phyloP scores from a whole-genome alignment of 2,113 vertebrate genomes.

The Scomber japonicus region DNA sequence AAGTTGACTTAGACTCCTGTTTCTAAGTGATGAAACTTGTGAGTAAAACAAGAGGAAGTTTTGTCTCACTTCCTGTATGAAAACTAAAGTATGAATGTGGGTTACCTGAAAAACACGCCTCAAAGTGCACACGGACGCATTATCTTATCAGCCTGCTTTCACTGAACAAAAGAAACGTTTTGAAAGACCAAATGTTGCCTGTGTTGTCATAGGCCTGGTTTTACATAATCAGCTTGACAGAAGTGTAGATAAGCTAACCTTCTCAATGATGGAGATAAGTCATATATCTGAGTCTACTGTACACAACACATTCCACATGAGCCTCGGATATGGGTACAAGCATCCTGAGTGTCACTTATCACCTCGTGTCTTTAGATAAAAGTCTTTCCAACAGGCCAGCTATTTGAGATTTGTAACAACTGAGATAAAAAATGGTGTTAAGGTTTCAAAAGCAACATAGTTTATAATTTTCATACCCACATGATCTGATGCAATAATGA shows the following conservation, averaged over 20 bases:
- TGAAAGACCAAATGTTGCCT: not conserved
- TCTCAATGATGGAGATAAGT: not conserved
- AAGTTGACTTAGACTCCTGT: not conserved
- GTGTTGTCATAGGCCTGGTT: not conserved
- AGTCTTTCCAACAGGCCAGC: not conserved
- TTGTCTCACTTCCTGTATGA: not conserved
- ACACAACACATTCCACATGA: not conserved
- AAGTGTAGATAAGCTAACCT: not conserved
- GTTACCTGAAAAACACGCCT: not conserved
- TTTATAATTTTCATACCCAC: not conserved
- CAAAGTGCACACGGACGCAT: too few relatives aligned
- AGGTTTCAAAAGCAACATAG: not conserved
- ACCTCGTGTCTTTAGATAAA: not conserved
- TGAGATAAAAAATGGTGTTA: not conserved
- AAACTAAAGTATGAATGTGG: not conserved
- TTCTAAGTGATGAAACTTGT: not conserved
- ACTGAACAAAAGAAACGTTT: too few relatives aligned
- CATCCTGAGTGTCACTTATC: constrained; percentile 10
- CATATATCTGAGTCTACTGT: not conserved
- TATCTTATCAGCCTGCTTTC: too few relatives aligned
- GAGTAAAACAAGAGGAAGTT: not conserved
- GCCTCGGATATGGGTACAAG: not conserved
- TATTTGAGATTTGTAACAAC: not conserved
- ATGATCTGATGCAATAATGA: not conserved
- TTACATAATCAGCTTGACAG: constrained; percentile 1